These are phyloP conservation scores for Elysia crispata DNA, from an alignment of 2,888 invertebrate species.

Conservation along the genomic window DNA sequence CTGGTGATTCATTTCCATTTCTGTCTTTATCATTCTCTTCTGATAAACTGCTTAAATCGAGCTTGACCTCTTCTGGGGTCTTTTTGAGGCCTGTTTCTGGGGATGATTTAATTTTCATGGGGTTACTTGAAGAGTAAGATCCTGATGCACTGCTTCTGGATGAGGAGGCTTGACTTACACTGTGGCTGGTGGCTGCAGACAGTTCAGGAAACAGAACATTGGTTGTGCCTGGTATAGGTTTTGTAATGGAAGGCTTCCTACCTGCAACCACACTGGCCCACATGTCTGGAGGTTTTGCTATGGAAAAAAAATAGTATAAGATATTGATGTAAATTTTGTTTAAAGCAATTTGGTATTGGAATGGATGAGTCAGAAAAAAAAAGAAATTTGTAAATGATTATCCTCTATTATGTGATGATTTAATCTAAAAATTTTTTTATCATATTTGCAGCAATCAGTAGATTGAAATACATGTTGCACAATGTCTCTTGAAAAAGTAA, in stretches of 20 bases:
- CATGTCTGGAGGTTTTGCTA: slow-evolving; percentile 55
- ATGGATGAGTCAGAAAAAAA: no score
- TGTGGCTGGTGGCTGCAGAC: slow-evolving; percentile 11
- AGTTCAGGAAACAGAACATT: slow-evolving; percentile 56
- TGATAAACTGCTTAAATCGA: background rate
- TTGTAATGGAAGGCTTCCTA: slow-evolving; percentile 57
- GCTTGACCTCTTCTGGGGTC: background rate
- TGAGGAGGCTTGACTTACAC: slow-evolving; percentile 37
- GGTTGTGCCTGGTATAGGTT: slow-evolving; percentile 70
- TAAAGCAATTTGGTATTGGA: background rate
- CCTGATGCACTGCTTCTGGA: background rate
- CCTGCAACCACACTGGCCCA: slow-evolving; percentile 70
- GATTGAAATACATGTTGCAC: background rate
- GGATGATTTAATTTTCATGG: slow-evolving; percentile 30
- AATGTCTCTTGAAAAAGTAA: no score
- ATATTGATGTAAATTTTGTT: background rate
- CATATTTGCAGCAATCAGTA: background rate
- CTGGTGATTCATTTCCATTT: background rate
- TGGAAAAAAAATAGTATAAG: slow-evolving; percentile 9
- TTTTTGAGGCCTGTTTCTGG: background rate
- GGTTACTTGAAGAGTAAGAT: slow-evolving; percentile 21
- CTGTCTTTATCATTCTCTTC: background rate
- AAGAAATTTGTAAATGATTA: no score
- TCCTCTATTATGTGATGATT: no score
- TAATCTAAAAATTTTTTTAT: no score